Evolutionary conservation across 1,140 invertebrate species (phyloP).

Genomic region (Delia radicum): DNA sequence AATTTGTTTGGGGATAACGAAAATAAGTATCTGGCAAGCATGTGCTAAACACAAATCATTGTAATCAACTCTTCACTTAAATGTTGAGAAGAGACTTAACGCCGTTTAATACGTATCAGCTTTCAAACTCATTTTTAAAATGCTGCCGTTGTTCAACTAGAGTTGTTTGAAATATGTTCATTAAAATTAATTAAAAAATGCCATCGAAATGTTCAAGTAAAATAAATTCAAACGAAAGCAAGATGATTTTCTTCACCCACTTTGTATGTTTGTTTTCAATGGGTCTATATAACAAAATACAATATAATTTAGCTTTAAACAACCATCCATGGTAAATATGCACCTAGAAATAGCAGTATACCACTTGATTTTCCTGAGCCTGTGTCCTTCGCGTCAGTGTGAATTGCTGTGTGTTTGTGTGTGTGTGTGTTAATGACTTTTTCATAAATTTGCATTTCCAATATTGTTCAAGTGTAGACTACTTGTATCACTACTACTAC

Average conservation of each 20-base stretch:
- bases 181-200: slow-evolving; percentile 22
- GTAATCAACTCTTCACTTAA: too few species aligned
- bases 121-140: too few species aligned
- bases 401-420: neutral
- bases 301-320: neutral
- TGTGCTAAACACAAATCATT: too few species aligned
- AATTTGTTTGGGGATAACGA: too few species aligned
- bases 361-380: neutral
- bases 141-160: neutral
- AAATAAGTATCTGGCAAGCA: too few species aligned
- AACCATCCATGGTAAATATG: neutral
- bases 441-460: slow-evolving; percentile 22
- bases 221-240: neutral
- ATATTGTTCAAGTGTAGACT: slow-evolving; percentile 9
- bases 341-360: neutral
- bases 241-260: neutral
- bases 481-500: neutral
- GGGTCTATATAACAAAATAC: too few species aligned
- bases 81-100: too few species aligned
- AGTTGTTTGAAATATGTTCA: slow-evolving; percentile 8
- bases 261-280: too few species aligned
- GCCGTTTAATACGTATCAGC: too few species aligned
- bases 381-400: neutral
- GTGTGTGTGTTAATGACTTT: slow-evolving; percentile 18
- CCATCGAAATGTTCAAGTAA: neutral